Percentiles rank a stretch among this genome's conserved stretches.
phyloP scores from a whole-genome alignment of 2,797 vertebrate species.

The Brachyrhaphis roseni region DNA sequence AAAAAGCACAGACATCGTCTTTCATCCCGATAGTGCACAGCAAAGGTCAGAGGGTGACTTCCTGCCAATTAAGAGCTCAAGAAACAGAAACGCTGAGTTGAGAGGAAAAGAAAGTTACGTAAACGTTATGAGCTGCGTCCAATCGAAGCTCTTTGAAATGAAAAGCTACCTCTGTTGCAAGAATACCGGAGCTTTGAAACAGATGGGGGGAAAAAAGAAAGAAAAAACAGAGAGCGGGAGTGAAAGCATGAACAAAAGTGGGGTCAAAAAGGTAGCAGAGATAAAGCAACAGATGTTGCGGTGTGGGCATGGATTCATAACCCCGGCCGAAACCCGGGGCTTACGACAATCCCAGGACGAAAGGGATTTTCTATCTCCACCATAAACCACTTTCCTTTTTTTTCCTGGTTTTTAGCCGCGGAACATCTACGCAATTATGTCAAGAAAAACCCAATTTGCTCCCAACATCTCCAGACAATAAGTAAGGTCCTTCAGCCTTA shows the following conservation, averaged over 20 bases:
- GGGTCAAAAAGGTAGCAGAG: conserved; percentile 18
- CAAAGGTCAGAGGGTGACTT: conserved; percentile 8
- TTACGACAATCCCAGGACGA: conserved; percentile 18
- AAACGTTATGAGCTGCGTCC: conserved; percentile 18
- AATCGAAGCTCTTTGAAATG: conserved; percentile 37
- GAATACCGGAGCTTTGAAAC: conserved; percentile 11
- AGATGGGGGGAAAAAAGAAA: not conserved
- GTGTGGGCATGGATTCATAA: conserved; percentile 32
- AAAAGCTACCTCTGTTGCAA: conserved; percentile 35
- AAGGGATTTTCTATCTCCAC: conserved; percentile 22
- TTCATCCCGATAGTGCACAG: not conserved
- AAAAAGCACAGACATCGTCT: not conserved
- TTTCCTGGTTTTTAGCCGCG: not conserved
- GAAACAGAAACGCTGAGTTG: conserved; percentile 3
- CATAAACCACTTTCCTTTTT: not conserved
- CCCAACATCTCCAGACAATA: not conserved
- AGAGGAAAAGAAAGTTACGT: not conserved
- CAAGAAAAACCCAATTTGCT: not conserved
- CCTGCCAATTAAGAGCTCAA: conserved; percentile 8
- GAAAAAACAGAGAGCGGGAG: not conserved
- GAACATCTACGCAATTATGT: not conserved
- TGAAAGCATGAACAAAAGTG: conserved; percentile 27
- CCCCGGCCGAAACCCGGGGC: conserved; percentile 5
- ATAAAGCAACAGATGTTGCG: conserved; percentile 45
- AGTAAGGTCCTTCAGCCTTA: not conserved